Evolutionary conservation across 2,888 invertebrate genomes (phyloP), one percentile per base, ranked within the genome.

Genomic region (Didymodactylos carnosus): DNA sequence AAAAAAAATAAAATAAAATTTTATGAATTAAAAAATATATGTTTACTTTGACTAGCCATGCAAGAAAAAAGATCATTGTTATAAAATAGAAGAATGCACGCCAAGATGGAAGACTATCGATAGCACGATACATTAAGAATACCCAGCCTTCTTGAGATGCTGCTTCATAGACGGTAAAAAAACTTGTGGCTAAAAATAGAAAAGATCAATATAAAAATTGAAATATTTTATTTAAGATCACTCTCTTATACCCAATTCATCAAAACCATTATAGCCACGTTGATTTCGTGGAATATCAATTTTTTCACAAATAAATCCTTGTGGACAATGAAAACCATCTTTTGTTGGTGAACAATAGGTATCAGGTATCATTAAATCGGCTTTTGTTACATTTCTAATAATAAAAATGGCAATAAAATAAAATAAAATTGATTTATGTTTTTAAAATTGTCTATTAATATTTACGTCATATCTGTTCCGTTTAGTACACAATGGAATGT

Each of bases 121-220:
- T 92, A 8, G 97, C 94, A 72, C 95, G 87, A 83, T 99, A 99
- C 94, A 99, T 95, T 76, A 99, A 92, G 82, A 95, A 95, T 16
- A 97, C 97, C 98, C 98, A 99, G 53, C 98, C 98, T 86, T 99
- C 99, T 84, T 99, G 98, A 0, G 95, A 95, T 3, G 97, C 94
- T 0, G 98, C 97, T 86, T 99, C 94, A 82, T 99, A 99, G 0
- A 99, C 99, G 0, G 99, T 99, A 84, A 99, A 99, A 78, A 99
- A 90, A 84, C 95, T 97, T 8, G 83, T 83, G 6, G 81, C 85
- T 86, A 94, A n/a, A n/a, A n/a, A n/a, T n/a, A n/a, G n/a, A n/a
- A n/a, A n/a, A n/a, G n/a, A n/a, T n/a, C n/a, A n/a, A n/a, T n/a
- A n/a, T n/a, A n/a, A n/a, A n/a, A n/a, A n/a, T n/a, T n/a, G n/a